Percentiles rank a stretch among this genome's conserved stretches.
phyloP scores from a whole-genome alignment of 2,888 invertebrate species.

The Agrochola lychnidis region DNA sequence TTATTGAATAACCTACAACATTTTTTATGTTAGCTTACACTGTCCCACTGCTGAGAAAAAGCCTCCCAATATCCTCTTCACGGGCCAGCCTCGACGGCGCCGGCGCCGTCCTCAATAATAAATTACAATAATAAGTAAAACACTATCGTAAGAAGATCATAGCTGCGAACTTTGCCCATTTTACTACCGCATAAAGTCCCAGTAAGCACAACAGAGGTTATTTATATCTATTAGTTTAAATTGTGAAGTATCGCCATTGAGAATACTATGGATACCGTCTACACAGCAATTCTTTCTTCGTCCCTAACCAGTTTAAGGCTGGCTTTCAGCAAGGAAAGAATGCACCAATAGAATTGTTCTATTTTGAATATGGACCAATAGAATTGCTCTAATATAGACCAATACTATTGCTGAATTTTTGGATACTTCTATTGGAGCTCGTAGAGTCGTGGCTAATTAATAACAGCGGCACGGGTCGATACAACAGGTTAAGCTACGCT shows the following conservation, averaged over 20 bases:
- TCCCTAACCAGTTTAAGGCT: slow-evolving; percentile 15
- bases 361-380: too few relatives aligned
- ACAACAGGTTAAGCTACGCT: too few relatives aligned
- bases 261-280: slow-evolving; percentile 36
- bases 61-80: too few relatives aligned
- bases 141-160: background rate
- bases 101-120: too few relatives aligned
- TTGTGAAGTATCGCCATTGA: slow-evolving; percentile 66
- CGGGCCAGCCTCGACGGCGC: too few relatives aligned
- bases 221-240: slow-evolving; percentile 72
- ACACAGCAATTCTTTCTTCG: slow-evolving; percentile 75
- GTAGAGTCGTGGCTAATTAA: too few relatives aligned
- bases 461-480: too few relatives aligned
- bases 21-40: too few relatives aligned
- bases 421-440: too few relatives aligned
- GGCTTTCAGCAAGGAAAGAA: background rate
- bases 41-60: too few relatives aligned
- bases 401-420: too few relatives aligned
- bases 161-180: slow-evolving; percentile 48
- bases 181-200: slow-evolving; percentile 40
- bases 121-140: slow-evolving; percentile 9
- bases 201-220: slow-evolving; percentile 45
- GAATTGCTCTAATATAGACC: too few relatives aligned
- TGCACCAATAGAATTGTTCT: background rate
- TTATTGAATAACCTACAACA: background rate